Percentiles rank a stretch among this genome's conserved stretches.
These are phyloP conservation scores for Penaeus chinensis DNA, from an alignment of 1,140 invertebrate species.

Conservation along the genomic window DNA sequence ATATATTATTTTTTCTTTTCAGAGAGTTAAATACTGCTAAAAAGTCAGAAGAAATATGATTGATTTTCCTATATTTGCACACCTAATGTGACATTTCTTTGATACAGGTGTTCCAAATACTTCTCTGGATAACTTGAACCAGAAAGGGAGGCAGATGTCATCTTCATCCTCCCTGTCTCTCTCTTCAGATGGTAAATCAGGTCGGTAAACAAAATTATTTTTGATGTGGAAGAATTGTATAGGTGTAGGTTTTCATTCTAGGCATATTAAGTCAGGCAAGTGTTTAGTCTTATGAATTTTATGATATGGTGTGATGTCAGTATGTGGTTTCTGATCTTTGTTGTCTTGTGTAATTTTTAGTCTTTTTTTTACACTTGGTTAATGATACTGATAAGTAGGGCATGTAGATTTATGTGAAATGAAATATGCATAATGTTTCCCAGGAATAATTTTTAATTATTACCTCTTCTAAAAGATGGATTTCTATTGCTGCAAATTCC, in stretches of 20 bases:
- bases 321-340: too few species aligned
- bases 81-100: background rate
- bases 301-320: too few species aligned
- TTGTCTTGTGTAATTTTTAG: too few species aligned
- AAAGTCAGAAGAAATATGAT: too few species aligned
- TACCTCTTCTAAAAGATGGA: too few species aligned
- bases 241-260: too few species aligned
- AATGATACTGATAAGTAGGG: too few species aligned
- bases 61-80: too few species aligned
- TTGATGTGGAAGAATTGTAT: background rate
- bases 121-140: slow-evolving; percentile 49
- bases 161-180: slow-evolving; percentile 45
- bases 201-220: background rate
- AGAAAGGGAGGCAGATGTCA: slow-evolving; percentile 47
- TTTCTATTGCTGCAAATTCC: background rate
- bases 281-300: too few species aligned
- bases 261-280: too few species aligned
- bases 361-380: too few species aligned
- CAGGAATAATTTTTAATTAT: too few species aligned
- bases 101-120: slow-evolving; percentile 51
- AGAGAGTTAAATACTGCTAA: background rate
- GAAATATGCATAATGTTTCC: background rate
- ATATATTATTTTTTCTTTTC: slow-evolving; percentile 6
- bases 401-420: background rate
- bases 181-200: slow-evolving; percentile 25